Percentiles rank a stretch among this genome's conserved stretches.
These are phyloP conservation scores for Lutjanus erythropterus DNA, from an alignment of 2,113 vertebrate species.

Conservation along the genomic window DNA sequence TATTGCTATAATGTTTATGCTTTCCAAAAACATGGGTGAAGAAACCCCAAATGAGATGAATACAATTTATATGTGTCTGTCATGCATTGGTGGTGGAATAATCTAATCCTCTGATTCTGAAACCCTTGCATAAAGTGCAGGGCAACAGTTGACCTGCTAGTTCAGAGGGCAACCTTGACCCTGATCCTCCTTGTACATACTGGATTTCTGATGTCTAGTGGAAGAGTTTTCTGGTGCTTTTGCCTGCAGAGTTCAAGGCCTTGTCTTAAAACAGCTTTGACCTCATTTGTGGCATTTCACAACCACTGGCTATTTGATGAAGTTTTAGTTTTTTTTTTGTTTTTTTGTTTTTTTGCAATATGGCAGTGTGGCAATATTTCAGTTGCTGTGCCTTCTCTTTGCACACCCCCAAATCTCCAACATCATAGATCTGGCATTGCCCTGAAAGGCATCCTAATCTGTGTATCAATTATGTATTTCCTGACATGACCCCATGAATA, in stretches of 20 bases:
- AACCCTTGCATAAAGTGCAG: neutral
- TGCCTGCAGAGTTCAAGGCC: neutral
- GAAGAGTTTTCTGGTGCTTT: neutral
- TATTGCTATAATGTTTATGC: too few relatives aligned
- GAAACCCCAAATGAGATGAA: too few relatives aligned
- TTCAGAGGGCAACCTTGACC: neutral
- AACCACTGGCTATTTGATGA: neutral
- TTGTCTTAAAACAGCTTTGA: neutral
- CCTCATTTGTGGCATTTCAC: neutral
- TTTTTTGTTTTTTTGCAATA: neutral
- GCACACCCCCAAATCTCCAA: neutral
- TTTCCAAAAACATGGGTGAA: too few relatives aligned
- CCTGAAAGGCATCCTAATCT: neutral
- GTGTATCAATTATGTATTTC: neutral
- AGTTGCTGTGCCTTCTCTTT: neutral
- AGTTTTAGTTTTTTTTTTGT: too few relatives aligned
- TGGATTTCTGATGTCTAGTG: neutral
- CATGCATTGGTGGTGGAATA: neutral
- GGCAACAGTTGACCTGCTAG: neutral
- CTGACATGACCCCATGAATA: neutral
- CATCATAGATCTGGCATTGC: neutral
- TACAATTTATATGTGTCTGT: slow-evolving; percentile 13
- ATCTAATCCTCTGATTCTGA: neutral
- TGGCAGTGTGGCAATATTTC: neutral
- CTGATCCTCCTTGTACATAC: neutral